Evolutionary conservation across 2,888 invertebrate genomes (phyloP).

Genomic region (Uropetala carovei): DNA sequence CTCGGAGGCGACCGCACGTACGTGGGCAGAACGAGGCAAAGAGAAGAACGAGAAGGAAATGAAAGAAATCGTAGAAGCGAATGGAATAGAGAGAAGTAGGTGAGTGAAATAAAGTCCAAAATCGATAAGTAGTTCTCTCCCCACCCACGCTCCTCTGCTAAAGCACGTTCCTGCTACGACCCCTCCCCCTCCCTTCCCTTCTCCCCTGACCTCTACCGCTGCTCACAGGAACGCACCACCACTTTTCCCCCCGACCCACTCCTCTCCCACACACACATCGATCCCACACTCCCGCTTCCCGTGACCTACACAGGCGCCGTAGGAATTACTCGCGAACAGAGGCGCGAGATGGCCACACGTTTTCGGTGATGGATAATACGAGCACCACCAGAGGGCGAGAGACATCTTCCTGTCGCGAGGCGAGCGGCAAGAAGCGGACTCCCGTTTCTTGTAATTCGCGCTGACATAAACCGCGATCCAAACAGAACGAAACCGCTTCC

Average conservation of each 20-base stretch:
- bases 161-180: neutral
- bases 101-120: constrained; percentile 34
- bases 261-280: neutral
- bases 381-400: too few species aligned
- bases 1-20: too few species aligned
- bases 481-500: too few species aligned
- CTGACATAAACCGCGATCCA: too few species aligned
- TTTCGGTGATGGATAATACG: neutral
- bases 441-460: too few species aligned
- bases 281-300: neutral
- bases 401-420: neutral
- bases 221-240: neutral
- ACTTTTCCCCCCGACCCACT: neutral
- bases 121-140: constrained; percentile 46
- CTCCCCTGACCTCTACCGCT: neutral
- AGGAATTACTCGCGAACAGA: neutral
- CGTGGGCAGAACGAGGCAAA: too few species aligned
- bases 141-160: neutral
- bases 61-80: neutral
- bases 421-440: too few species aligned
- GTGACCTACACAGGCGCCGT: constrained; percentile 44
- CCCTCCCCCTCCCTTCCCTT: neutral
- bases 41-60: neutral
- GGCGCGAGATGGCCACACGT: neutral
- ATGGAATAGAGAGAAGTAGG: neutral